Conservation (phyloP, 1,140 invertebrate genomes). For the Lasaia peninsularis region DNA sequence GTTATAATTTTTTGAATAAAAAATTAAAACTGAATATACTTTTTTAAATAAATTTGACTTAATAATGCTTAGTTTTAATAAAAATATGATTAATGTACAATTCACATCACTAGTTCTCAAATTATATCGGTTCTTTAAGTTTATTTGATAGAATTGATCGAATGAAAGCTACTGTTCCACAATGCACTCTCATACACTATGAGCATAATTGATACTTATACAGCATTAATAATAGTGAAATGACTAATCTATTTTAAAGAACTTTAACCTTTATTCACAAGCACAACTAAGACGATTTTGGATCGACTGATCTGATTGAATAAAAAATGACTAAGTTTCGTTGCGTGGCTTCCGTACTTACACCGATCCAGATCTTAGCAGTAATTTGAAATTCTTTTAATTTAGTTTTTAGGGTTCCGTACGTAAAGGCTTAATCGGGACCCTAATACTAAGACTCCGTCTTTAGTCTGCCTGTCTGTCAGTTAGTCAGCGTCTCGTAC, state of each 20-base stretch:
- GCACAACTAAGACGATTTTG: constrained; percentile 33
- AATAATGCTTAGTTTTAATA: too few relatives aligned
- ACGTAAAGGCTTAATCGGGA: too few relatives aligned
- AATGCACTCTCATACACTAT: constrained; percentile 66
- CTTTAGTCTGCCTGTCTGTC: too few relatives aligned
- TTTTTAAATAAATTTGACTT: too few relatives aligned
- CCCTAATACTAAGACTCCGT: too few relatives aligned
- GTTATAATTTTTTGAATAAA: too few relatives aligned
- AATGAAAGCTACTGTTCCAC: constrained; percentile 71
- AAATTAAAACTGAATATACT: too few relatives aligned
- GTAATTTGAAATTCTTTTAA: constrained; percentile 75
- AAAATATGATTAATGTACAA: constrained; percentile 22
- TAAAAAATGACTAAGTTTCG: constrained; percentile 60
- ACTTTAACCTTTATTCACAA: constrained; percentile 35
- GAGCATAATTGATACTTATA: constrained; percentile 75
- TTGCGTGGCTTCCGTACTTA: constrained; percentile 75
- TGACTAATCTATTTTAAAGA: constrained; percentile 31
- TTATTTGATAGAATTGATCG: constrained; percentile 64
- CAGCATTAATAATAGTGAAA: constrained; percentile 71
- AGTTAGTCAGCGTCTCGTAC: too few relatives aligned
- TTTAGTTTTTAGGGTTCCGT: constrained; percentile 63
- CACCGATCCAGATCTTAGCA: constrained; percentile 69
- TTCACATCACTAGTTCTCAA: constrained; percentile 62
- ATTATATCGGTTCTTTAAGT: constrained; percentile 76
- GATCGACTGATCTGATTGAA: constrained; percentile 27